Conservation (phyloP, 2,113 vertebrate genomes). For the Pachycephala philippinensis region DNA sequence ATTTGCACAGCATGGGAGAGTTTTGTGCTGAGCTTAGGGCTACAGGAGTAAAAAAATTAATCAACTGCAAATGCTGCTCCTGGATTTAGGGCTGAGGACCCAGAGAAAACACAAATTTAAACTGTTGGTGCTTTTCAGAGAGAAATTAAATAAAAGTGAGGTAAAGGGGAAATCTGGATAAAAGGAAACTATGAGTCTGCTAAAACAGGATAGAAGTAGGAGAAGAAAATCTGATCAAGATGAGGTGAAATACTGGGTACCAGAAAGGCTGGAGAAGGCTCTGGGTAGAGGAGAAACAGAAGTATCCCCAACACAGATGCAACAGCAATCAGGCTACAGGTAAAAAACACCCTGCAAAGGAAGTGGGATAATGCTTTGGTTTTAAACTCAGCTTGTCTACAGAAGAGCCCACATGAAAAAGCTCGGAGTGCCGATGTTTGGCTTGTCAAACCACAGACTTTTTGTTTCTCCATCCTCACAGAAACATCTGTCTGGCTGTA, state of each 20-base stretch:
- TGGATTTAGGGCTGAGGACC: not conserved
- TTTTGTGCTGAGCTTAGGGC: not conserved
- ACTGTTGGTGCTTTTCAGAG: not conserved
- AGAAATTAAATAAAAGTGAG: not conserved
- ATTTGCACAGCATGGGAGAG: not conserved
- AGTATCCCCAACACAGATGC: fast-evolving
- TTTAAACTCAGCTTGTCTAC: not conserved
- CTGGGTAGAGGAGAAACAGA: not conserved
- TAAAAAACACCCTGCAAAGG: not conserved
- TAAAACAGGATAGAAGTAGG: not conserved
- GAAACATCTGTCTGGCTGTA: not conserved
- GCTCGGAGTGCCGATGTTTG: not conserved
- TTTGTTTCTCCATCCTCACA: not conserved
- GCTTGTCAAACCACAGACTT: not conserved
- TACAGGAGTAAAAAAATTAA: not conserved
- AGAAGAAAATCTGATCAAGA: not conserved
- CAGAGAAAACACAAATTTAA: not conserved
- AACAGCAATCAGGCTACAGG: not conserved
- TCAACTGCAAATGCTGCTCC: not conserved
- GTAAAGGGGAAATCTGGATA: not conserved
- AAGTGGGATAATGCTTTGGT: not conserved
- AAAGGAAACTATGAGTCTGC: not conserved
- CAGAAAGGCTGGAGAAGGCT: not conserved
- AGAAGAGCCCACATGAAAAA: not conserved
- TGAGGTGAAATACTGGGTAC: not conserved